phyloP scores from a whole-genome alignment of 2,797 vertebrate genomes.

The Carcharodon carcharias region DNA sequence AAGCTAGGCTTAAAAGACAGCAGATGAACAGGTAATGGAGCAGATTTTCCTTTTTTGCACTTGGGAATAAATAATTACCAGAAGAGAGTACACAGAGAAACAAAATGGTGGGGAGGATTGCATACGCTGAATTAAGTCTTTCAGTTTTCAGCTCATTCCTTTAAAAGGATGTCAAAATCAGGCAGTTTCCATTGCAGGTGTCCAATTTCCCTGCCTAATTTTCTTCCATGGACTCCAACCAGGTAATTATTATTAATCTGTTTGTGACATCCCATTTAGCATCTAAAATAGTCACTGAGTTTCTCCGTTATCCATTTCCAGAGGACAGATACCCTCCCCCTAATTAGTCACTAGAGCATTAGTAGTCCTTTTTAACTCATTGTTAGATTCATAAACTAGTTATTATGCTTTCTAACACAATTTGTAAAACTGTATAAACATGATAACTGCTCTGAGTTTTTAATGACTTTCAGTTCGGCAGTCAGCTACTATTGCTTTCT shows the following conservation, averaged over 20 bases:
- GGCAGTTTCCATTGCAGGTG: neutral
- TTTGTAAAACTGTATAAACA: neutral
- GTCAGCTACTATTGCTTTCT: neutral
- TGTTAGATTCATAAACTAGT: neutral
- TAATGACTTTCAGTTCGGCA: constrained; percentile 1
- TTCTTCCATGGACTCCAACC: neutral
- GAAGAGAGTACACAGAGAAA: neutral
- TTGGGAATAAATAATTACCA: neutral
- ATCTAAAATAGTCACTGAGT: neutral
- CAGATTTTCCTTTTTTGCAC: neutral
- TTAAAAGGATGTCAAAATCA: neutral
- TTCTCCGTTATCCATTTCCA: neutral
- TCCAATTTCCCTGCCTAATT: neutral
- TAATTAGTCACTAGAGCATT: neutral
- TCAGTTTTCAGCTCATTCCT: neutral
- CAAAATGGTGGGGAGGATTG: neutral
- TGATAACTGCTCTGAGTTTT: neutral
- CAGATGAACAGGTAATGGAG: neutral
- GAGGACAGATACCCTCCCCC: neutral
- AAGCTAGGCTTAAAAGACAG: neutral
- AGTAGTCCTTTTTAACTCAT: neutral
- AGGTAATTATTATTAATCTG: neutral
- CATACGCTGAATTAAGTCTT: neutral
- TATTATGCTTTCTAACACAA: neutral
- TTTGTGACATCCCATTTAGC: neutral